Base-by-base conservation (phyloP, 2,797 vertebrate genomes). In the Xerus rutilus region DNA sequence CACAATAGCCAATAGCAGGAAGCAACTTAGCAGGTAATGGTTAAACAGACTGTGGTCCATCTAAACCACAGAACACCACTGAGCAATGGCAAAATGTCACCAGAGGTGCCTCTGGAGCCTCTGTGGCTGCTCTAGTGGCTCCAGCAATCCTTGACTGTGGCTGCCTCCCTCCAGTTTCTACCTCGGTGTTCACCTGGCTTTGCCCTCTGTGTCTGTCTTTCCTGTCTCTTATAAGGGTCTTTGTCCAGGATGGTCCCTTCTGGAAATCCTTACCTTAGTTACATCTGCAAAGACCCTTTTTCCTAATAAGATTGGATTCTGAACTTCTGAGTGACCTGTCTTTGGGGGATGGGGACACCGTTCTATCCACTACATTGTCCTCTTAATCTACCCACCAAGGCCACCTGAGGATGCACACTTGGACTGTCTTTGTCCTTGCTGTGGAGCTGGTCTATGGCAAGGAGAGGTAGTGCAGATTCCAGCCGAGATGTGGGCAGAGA, bases 321-420 rank as follows among this genome's bases (percentile, higher is more conserved):
- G 54, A 73, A 43, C 45, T 89, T 87, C 32, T 12, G 43, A 32
- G 6, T 32, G 74, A 18, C 10, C 0, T 13, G 4, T 57, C 65
- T 77, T 74, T 62, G 43, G 3, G 7, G 54, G 21, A 43, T n/a
- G 69, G 18, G 54, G 30, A 8, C 2, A 3, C 35, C n/a, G 0
- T 78, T 76, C 39, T 85, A 7, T 78, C 59, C 65, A 14, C 35
- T 4, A 0, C 8, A 2, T 9, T 39, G 69, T 79, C 47, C 25
- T 10, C 23, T 2, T 7, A 21, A 67, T 54, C 25, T 10, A 11
- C 5, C 32, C 13, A 1, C 28, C 73, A 3, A 23, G 32, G 13
- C 43, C 10, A 0, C 32, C 70, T 12, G 52, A n/a, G 43, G 59
- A 2, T 18, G 10, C 3, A 3, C 25, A 23, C 1, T 0, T 1